These are phyloP conservation scores for Abrostola triplasia DNA, from an alignment of 2,888 invertebrate genomes.

Conservation along the genomic window DNA sequence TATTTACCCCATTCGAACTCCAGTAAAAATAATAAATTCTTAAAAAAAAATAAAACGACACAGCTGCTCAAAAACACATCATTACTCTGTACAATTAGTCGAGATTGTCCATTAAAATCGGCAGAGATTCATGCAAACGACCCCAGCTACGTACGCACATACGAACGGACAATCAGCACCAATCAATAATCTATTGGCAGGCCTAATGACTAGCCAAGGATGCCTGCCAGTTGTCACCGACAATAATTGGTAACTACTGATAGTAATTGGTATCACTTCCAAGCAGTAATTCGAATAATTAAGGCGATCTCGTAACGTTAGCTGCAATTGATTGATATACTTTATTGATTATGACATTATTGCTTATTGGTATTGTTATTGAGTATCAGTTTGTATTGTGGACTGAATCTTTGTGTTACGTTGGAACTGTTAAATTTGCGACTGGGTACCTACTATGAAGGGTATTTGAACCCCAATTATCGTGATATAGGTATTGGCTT, in stretches of 20 bases:
- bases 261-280: constrained; percentile 77
- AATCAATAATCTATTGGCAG: constrained; percentile 88
- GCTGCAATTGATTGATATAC: constrained; percentile 62
- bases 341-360: constrained; percentile 31
- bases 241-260: constrained; percentile 77
- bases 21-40: too few relatives aligned
- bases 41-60: constrained; percentile 8
- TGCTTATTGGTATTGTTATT: constrained; percentile 12
- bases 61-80: constrained; percentile 6
- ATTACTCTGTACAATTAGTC: constrained; percentile 80
- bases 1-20: too few relatives aligned
- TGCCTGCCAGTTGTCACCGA: constrained; percentile 71
- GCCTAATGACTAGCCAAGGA: constrained; percentile 86
- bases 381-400: constrained; percentile 8
- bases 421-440: too few relatives aligned
- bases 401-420: neutral
- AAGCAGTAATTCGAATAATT: constrained; percentile 82
- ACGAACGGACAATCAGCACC: constrained; percentile 84
- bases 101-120: constrained; percentile 79
- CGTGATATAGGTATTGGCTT: too few relatives aligned
- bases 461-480: too few relatives aligned
- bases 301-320: constrained; percentile 66
- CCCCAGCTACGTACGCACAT: constrained; percentile 70
- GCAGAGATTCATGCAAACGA: constrained; percentile 85
- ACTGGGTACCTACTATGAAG: too few relatives aligned